These are phyloP conservation scores for Semotilus atromaculatus DNA, from an alignment of 2,797 vertebrate species.

Conservation along the genomic window DNA sequence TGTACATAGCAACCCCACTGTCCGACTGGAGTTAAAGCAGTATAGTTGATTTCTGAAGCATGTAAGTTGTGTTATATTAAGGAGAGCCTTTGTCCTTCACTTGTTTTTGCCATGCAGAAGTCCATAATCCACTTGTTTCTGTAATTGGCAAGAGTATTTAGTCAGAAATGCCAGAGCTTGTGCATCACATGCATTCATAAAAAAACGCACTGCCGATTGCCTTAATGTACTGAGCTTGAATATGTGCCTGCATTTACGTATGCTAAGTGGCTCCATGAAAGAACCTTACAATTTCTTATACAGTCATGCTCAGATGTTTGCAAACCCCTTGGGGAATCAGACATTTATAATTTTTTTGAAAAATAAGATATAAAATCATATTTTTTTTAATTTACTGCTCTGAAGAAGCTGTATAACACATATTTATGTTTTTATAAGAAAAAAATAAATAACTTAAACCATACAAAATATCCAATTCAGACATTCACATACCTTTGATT, in stretches of 20 bases:
- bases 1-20: conserved; percentile 52
- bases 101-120: conserved; percentile 60
- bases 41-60: conserved; percentile 57
- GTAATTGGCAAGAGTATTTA: conserved; percentile 47
- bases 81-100: conserved; percentile 49
- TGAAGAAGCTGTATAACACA: background rate
- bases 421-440: background rate
- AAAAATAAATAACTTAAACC: background rate
- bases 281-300: conserved; percentile 42
- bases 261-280: conserved; percentile 52
- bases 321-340: conserved; percentile 17
- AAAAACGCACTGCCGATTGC: conserved; percentile 28
- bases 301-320: conserved; percentile 17
- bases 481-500: background rate
- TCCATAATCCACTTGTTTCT: conserved; percentile 55
- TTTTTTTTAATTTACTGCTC: background rate
- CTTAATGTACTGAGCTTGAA: conserved; percentile 37
- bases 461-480: background rate
- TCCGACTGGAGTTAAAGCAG: conserved; percentile 53
- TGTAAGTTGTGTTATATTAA: conserved; percentile 54
- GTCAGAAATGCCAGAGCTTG: conserved; percentile 52
- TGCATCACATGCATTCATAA: conserved; percentile 56
- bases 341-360: background rate
- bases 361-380: background rate
- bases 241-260: conserved; percentile 38